Percentiles rank a stretch among this genome's conserved stretches.
These are phyloP conservation scores for Clepsis dumicolana DNA, from an alignment of 2,888 invertebrate species.

Conservation along the genomic window DNA sequence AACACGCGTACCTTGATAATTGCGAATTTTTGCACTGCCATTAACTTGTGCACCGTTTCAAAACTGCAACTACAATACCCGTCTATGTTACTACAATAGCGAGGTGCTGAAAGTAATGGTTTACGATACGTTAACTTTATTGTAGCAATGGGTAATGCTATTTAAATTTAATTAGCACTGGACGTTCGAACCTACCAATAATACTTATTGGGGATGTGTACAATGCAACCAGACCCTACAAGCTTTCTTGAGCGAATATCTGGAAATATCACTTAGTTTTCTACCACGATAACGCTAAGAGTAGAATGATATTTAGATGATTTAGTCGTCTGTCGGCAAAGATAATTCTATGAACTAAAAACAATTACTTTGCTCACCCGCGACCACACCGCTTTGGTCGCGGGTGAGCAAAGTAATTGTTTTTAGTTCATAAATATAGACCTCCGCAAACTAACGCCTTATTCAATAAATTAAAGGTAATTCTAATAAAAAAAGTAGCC, in stretches of 20 bases:
- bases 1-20: slow-evolving; percentile 41
- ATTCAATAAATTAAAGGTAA: background rate
- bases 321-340: no score
- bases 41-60: slow-evolving; percentile 41
- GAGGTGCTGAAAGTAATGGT: slow-evolving; percentile 11
- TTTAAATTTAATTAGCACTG: background rate
- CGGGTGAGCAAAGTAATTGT: no score
- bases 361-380: no score
- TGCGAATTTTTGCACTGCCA: slow-evolving; percentile 41
- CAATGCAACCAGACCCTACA: background rate
- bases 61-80: slow-evolving; percentile 35
- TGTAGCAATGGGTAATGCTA: background rate
- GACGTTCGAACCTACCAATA: background rate
- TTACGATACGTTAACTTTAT: slow-evolving; percentile 11
- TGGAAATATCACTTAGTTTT: background rate
- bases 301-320: no score
- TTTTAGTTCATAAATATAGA: no score
- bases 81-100: slow-evolving; percentile 30
- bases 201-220: background rate
- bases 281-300: background rate
- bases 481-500: background rate
- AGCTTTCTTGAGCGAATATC: background rate
- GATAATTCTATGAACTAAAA: no score
- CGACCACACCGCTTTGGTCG: no score
- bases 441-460: background rate